These are phyloP conservation scores for Hermaeophaga mercurialis DNA, from an alignment of 2,888 invertebrate species.

Conservation along the genomic window DNA sequence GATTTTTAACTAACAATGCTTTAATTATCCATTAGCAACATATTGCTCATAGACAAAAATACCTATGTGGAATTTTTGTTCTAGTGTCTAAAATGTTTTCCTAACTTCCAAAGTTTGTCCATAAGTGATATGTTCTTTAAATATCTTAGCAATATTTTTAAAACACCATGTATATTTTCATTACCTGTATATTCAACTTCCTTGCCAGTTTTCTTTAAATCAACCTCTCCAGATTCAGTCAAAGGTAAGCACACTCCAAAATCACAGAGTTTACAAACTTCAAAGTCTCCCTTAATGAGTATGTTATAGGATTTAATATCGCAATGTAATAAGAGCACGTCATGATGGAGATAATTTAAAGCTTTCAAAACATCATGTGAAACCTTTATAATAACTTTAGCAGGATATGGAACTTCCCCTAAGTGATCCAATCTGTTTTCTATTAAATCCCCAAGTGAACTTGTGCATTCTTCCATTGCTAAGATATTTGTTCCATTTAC, in stretches of 20 bases:
- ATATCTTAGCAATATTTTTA: too few relatives aligned
- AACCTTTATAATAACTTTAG: slow-evolving; percentile 68
- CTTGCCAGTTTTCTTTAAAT: slow-evolving; percentile 60
- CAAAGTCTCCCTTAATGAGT: slow-evolving; percentile 76
- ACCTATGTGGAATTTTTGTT: too few relatives aligned
- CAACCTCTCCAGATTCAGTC: slow-evolving; percentile 66
- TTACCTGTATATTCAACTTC: slow-evolving; percentile 62
- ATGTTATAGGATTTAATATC: slow-evolving; percentile 86
- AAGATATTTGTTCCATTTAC: slow-evolving; percentile 66
- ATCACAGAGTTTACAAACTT: slow-evolving; percentile 79
- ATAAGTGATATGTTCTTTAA: too few relatives aligned
- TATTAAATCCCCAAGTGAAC: slow-evolving; percentile 75
- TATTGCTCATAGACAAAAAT: too few relatives aligned
- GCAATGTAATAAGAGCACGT: slow-evolving; percentile 74
- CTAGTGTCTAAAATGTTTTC: too few relatives aligned
- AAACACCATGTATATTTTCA: too few relatives aligned
- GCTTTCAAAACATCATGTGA: slow-evolving; percentile 71
- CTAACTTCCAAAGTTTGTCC: too few relatives aligned
- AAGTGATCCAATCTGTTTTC: slow-evolving; percentile 67
- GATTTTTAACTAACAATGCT: too few relatives aligned
- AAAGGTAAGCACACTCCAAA: slow-evolving; percentile 82
- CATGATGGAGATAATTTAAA: slow-evolving; percentile 77
- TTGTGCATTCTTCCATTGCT: slow-evolving; percentile 79
- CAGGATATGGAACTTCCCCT: slow-evolving; percentile 63
- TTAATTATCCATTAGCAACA: too few relatives aligned